Base-by-base conservation (phyloP, 2,113 vertebrate species). In the Eurystomus gularis region DNA sequence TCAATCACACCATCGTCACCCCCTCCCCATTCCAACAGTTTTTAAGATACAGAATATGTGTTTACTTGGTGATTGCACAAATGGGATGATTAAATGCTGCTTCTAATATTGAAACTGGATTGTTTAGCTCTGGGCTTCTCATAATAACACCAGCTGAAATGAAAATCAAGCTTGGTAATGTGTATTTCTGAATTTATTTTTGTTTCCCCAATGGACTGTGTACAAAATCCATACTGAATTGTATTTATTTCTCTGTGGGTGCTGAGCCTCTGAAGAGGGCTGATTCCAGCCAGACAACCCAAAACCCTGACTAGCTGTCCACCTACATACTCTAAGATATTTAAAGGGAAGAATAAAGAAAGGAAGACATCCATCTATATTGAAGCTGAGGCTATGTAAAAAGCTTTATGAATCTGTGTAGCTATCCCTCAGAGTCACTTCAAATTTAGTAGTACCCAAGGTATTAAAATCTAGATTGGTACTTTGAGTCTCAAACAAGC, bases 391-490 rank as follows among this genome's bases (percentile, higher is more conserved):
- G 84, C 76, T 80, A 44, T 39, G 78, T 76, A 61, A 90, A 95
- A 91, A 80, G 35, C 68, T 83, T 79, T 88, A 69, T 62, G 58
- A 72, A 82, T 91, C 77, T 60, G 7, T 68, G 65, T 35, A 85
- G n/a, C 37, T 83, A 80, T 73, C 83, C 81, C 70, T 87, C 62
- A 89, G 81, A 92, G 73, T 88, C 72, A 77, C 49, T 96, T 95
- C 64, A 87, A 85, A 91, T 94, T 94, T 78, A 89, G 70, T 65
- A 87, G 69, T 46, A 93, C 29, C 55, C 4, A 17, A 90, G 58
- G 82, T 77, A 82, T 80, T 80, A 89, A 95, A 95, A 96, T 14
- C 24, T 54, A 80, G 13, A 72, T 75, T 96, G 84, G 66, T 93
- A 66, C 61, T 68, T 52, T 1, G 21, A 88, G 80, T 70, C 66